A percentile compares a stretch with the other conserved stretches of the same genome.
Conservation (phyloP, 2,797 vertebrate genomes). For the Cryptoprocta ferox region DNA sequence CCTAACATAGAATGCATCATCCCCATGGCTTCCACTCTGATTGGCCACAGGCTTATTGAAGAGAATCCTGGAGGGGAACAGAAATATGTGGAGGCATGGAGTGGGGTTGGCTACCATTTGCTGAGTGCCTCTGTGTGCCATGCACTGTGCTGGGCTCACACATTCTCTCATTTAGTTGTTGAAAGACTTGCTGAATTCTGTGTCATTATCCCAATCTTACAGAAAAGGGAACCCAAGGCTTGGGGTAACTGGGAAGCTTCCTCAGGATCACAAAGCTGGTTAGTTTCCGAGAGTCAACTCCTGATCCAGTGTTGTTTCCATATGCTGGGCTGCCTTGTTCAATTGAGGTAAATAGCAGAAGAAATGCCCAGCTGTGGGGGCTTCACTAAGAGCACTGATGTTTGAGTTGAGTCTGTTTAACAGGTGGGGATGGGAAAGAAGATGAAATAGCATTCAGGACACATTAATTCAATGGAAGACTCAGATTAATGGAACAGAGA, state of each 20-base stretch:
- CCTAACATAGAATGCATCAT: rapidly evolving
- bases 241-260: background rate
- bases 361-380: background rate
- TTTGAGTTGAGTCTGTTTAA: background rate
- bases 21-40: rapidly evolving
- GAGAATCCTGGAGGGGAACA: background rate
- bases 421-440: background rate
- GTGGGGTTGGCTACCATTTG: background rate
- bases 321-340: background rate
- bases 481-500: background rate
- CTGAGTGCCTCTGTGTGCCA: too few relatives aligned
- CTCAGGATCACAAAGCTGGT: background rate
- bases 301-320: background rate
- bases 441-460: background rate
- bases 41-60: background rate
- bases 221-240: background rate
- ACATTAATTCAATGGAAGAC: background rate
- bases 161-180: background rate
- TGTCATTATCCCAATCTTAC: background rate
- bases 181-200: background rate
- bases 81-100: background rate
- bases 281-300: background rate
- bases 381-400: background rate
- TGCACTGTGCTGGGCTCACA: background rate
- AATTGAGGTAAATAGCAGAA: background rate